Conservation (phyloP, 2,113 vertebrate species). For the Paratilapia polleni region DNA sequence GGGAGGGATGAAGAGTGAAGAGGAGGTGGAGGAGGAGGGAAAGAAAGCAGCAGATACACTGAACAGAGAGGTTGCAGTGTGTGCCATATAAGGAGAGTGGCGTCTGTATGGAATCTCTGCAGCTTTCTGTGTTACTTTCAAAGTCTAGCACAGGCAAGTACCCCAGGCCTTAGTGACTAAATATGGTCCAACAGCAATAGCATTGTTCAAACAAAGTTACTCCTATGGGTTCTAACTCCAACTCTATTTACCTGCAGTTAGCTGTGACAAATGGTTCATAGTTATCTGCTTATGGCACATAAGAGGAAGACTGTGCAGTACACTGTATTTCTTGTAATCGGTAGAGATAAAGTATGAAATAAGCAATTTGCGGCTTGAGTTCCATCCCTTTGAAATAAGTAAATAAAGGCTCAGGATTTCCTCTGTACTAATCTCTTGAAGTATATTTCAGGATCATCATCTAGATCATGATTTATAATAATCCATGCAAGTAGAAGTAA, state of each 20-base stretch:
- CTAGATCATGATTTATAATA: not conserved
- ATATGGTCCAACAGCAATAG: slow-evolving; percentile 89
- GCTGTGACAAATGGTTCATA: not conserved
- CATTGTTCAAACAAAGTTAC: slow-evolving; percentile 72
- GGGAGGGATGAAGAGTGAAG: slow-evolving; percentile 48
- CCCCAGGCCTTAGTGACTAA: slow-evolving; percentile 86
- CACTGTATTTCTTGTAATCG: not conserved
- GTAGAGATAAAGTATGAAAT: not conserved
- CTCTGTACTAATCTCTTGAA: not conserved
- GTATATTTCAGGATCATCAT: not conserved
- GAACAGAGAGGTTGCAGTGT: slow-evolving; percentile 67
- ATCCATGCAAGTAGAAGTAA: not conserved
- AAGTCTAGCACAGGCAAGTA: slow-evolving; percentile 81
- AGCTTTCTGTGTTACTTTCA: slow-evolving; percentile 83
- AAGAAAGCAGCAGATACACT: slow-evolving; percentile 59
- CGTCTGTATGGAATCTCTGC: slow-evolving; percentile 79
- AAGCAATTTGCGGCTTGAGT: not conserved
- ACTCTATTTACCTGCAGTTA: slow-evolving; percentile 61
- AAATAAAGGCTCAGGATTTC: not conserved
- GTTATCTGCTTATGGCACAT: not conserved
- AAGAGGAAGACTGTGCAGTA: not conserved
- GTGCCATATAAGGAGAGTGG: slow-evolving; percentile 86
- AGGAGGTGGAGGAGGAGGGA: slow-evolving; percentile 35
- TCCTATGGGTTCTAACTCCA: slow-evolving; percentile 50
- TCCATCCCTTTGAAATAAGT: not conserved